Base-by-base conservation (phyloP, 92 coral and sea anemone species). In the Blastomussa wellsi region DNA sequence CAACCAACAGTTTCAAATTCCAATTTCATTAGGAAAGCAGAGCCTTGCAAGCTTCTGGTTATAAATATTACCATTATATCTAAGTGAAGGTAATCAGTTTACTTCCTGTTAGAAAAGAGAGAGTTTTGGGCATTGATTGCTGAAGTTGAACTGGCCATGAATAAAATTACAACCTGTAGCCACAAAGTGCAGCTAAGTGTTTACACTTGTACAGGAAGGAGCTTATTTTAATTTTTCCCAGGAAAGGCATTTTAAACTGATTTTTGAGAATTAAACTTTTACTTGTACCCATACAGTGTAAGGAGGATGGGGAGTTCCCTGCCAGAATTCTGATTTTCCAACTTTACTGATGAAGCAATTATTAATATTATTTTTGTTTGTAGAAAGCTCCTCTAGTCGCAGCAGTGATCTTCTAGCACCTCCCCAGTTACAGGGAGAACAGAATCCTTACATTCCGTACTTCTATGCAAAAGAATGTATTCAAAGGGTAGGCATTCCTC, bases 381-480 rank as follows among this genome's bases (percentile, higher is more conserved):
- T 74, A 90, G 93, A 82, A 66, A 90, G 93, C 57, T 24, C 84
- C 29, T 93, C 96, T 55, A 90, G 92, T 76, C 89, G 82, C n/a
- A 94, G 96, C 84, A 95, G 97, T 91, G 98, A 92, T 36, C 89
- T 96, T 7, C 82, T 97, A 66, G 98, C 97, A 22, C 90, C 95
- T 28, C 98, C 99, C 28, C 91, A 90, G 71, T 60, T 95, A 44
- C 88, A 94, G 66, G 98, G 99, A 59, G 97, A 97, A 87, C 99
- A 97, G 92, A 94, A 91, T 94, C 97, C 99, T 4, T 96, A 96
- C 62, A 92, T 96, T 19, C 99, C 99, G 0, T 89, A 90, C 49
- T 47, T 90, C 32, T 96, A 92, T 88, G 99, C 99, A 38, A 94
- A 89, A 88, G 98, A 96, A 0, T 96, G 95, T 53, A 89, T 96